Evolutionary conservation across 2,797 vertebrate genomes (phyloP).

Genomic region (Meda fulgida): DNA sequence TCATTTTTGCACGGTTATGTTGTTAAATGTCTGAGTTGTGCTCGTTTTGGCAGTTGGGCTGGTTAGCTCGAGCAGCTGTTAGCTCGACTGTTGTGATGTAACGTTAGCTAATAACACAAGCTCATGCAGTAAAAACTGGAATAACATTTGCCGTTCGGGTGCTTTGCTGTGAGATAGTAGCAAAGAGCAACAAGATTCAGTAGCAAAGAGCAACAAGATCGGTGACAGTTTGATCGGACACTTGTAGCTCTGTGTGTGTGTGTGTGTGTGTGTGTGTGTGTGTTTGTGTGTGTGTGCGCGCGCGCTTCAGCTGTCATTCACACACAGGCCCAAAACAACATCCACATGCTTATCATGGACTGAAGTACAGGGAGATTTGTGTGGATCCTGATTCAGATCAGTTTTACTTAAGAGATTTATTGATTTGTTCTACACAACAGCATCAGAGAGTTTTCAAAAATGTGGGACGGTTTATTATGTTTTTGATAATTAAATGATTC

Average conservation of each 20-base stretch:
- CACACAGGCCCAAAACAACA: slow-evolving; percentile 7
- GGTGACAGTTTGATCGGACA: not conserved
- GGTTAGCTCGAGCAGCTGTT: slow-evolving; percentile 25
- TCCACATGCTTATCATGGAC: not conserved
- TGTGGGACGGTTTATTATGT: not conserved
- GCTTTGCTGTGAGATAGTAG: not conserved
- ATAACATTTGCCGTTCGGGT: not conserved
- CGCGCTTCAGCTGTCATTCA: slow-evolving; percentile 20
- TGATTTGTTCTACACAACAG: not conserved
- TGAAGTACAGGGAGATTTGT: not conserved
- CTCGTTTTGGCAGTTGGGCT: not conserved
- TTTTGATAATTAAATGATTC: not conserved
- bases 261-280: not conserved
- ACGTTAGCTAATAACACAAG: not conserved
- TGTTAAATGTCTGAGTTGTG: no score
- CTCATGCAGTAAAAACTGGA: not conserved
- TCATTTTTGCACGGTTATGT: no score
- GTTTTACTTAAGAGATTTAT: not conserved
- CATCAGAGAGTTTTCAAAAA: not conserved
- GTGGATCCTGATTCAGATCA: not conserved
- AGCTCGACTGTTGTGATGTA: not conserved
- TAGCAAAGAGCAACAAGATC: not conserved
- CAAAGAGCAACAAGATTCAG: not conserved
- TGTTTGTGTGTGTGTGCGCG: no score
- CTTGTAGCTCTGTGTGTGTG: not conserved